Evolutionary conservation across 1,140 invertebrate genomes (phyloP).

Genomic region (Magallana ariakensis): DNA sequence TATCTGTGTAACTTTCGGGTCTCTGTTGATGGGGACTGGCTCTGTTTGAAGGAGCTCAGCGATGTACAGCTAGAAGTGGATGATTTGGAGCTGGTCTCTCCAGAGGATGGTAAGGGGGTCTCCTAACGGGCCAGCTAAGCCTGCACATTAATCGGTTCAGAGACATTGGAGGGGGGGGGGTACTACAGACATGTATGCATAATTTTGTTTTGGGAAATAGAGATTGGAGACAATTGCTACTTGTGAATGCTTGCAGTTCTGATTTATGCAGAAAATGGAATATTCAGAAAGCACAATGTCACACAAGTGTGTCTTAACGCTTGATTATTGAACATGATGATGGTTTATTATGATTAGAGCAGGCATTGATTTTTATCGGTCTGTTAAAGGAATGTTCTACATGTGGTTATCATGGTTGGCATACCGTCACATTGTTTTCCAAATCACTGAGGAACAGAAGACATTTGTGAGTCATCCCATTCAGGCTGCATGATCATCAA

Average conservation of each 20-base stretch:
- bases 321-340: no score
- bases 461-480: neutral
- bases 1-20: conserved; percentile 98
- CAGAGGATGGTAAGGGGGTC: conserved; percentile 63
- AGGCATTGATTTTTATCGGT: conserved; percentile 14
- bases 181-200: neutral
- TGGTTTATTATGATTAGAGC: neutral
- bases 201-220: neutral
- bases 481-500: no score
- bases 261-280: neutral
- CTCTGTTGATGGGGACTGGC: conserved; percentile 97
- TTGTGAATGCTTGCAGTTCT: neutral
- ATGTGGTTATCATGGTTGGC: neutral
- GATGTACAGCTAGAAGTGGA: conserved; percentile 87
- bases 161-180: neutral
- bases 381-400: neutral
- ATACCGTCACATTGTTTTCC: neutral
- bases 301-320: neutral
- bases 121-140: neutral
- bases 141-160: neutral
- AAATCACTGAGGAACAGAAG: neutral
- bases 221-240: neutral
- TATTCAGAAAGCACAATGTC: neutral
- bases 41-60: conserved; percentile 96
- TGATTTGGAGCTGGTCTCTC: conserved; percentile 66